Evolutionary conservation across 1,140 invertebrate species (phyloP).

Genomic region (Drosophila bipectinata): DNA sequence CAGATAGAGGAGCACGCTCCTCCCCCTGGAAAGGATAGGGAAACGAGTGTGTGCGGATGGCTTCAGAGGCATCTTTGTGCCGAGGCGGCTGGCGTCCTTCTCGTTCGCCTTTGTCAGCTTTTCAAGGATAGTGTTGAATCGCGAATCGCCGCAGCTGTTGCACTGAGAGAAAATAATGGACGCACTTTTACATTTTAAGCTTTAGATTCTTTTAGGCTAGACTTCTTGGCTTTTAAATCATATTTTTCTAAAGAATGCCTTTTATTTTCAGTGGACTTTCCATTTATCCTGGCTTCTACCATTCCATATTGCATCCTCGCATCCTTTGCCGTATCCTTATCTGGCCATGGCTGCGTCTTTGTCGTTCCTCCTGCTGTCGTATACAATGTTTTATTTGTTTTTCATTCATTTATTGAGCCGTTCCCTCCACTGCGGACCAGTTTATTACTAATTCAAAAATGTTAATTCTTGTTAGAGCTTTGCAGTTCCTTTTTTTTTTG

Average conservation of each 20-base stretch:
- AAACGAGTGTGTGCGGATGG: slow-evolving; percentile 7
- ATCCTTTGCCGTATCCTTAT: slow-evolving; percentile 7
- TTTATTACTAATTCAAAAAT: slow-evolving; percentile 82
- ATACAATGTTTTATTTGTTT: slow-evolving; percentile 72
- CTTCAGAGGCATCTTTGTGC: slow-evolving; percentile 37
- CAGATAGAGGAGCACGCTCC: slow-evolving; percentile 19
- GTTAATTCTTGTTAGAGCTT: slow-evolving; percentile 74
- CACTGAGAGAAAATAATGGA: slow-evolving; percentile 9
- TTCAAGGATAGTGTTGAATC: slow-evolving; percentile 1
- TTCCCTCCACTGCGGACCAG: slow-evolving; percentile 56
- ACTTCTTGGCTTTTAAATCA: too few relatives aligned
- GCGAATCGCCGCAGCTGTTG: slow-evolving; percentile 22
- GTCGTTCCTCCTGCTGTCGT: slow-evolving; percentile 45
- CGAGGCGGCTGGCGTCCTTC: not conserved
- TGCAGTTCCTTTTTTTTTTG: slow-evolving; percentile 36
- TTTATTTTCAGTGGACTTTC: slow-evolving; percentile 5
- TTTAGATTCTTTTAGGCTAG: not conserved
- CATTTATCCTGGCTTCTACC: slow-evolving; percentile 53
- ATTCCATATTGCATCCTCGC: slow-evolving; percentile 26
- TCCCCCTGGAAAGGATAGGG: not conserved
- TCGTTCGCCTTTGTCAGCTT: slow-evolving; percentile 54
- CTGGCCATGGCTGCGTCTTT: slow-evolving; percentile 16
- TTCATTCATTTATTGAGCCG: slow-evolving; percentile 76
- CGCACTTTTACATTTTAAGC: too few relatives aligned
- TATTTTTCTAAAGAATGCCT: too few relatives aligned